These are phyloP conservation scores for Myotis planiceps DNA, from an alignment of 2,797 vertebrate species.

Conservation along the genomic window DNA sequence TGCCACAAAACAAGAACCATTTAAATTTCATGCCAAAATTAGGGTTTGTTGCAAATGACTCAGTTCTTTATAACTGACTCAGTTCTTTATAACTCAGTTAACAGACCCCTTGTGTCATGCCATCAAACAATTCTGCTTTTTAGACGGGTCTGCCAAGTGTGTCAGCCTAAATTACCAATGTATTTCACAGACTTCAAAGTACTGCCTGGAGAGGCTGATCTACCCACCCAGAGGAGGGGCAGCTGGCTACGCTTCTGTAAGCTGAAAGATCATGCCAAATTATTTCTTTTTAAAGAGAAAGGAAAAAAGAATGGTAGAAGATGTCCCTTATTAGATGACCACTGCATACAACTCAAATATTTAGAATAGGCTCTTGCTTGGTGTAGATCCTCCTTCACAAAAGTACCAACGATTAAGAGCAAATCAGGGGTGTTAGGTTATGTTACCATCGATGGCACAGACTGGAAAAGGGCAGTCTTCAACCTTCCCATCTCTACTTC, in stretches of 20 bases:
- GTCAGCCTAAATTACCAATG: conserved; percentile 83
- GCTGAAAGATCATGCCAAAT: conserved; percentile 55
- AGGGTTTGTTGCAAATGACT: conserved; percentile 77
- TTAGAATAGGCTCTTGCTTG: conserved; percentile 49
- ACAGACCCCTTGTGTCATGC: conserved; percentile 82
- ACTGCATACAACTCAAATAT: conserved; percentile 46
- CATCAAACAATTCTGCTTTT: conserved; percentile 82
- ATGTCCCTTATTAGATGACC: conserved; percentile 46
- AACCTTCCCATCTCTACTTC: not conserved
- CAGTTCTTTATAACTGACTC: conserved; percentile 75
- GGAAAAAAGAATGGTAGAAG: not conserved
- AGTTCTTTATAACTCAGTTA: conserved; percentile 81
- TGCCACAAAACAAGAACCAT: conserved; percentile 47
- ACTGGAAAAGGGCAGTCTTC: not conserved
- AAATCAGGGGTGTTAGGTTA: not conserved
- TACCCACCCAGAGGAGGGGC: conserved; percentile 75
- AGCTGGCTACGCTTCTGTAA: conserved; percentile 58
- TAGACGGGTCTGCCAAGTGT: conserved; percentile 81
- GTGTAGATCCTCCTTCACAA: not conserved
- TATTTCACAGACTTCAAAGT: conserved; percentile 86
- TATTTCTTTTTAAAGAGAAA: not conserved
- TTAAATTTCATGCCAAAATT: conserved; percentile 80
- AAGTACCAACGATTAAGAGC: not conserved
- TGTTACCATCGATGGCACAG: not conserved
- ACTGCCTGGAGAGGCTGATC: conserved; percentile 81